Evolutionary conservation across 53 echinoderm and acorn worm species (phyloP).

Genomic region (Zoroaster sp.): DNA sequence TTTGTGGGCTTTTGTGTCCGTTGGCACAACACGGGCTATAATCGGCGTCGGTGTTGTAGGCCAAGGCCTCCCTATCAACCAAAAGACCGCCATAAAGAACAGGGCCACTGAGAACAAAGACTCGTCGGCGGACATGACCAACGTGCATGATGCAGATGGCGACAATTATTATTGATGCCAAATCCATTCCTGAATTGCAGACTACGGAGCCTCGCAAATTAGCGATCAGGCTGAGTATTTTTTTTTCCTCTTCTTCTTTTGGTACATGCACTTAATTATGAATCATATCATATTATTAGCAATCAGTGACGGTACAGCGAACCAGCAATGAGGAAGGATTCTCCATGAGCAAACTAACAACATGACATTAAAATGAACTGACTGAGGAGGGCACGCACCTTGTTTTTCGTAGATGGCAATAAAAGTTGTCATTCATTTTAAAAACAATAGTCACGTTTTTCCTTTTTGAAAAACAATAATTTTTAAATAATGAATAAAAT

Average conservation of each 20-base stretch:
- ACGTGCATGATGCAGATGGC: conserved; percentile 3
- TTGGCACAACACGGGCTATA: not conserved
- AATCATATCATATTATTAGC: no score
- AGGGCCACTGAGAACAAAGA: conserved; percentile 9
- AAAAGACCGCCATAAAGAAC: not conserved
- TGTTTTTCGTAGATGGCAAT: no score
- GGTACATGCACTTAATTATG: not conserved
- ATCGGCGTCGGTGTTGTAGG: not conserved
- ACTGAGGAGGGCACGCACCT: no score
- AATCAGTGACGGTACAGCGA: no score
- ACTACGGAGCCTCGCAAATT: not conserved
- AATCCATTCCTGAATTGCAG: not conserved
- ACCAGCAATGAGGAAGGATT: no score
- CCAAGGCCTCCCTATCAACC: not conserved
- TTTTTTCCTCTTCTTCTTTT: no score
- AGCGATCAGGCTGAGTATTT: not conserved
- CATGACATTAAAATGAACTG: no score
- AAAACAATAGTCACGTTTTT: no score
- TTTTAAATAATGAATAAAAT: no score
- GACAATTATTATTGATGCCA: not conserved
- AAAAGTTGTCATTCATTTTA: no score
- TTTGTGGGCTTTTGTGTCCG: not conserved
- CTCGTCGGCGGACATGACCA: not conserved
- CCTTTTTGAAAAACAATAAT: no score
- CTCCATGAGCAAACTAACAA: no score